phyloP scores from a whole-genome alignment of 2,113 vertebrate genomes.

The Ceratotherium simum region DNA sequence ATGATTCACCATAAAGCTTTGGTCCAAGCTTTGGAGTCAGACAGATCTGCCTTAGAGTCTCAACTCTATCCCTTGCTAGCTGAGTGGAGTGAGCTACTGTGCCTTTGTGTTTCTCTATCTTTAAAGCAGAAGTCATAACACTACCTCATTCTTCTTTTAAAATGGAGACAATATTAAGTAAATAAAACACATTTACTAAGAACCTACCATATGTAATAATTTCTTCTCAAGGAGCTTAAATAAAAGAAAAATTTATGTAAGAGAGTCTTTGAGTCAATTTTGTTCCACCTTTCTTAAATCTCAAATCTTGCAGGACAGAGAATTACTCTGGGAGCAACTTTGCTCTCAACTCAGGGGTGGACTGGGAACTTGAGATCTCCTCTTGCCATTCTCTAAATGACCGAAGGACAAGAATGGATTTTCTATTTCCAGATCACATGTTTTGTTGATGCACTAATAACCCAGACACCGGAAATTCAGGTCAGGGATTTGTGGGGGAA shows the following conservation, averaged over 20 bases:
- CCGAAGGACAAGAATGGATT: constrained; percentile 81
- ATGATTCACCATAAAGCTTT: background rate
- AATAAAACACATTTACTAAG: constrained; percentile 21
- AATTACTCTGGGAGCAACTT: constrained; percentile 66
- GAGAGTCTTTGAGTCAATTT: constrained; percentile 43
- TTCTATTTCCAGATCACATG: constrained; percentile 70
- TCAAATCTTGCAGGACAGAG: constrained; percentile 70
- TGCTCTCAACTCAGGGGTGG: constrained; percentile 56
- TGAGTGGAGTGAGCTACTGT: background rate
- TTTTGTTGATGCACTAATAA: constrained; percentile 62
- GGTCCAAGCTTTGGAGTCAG: background rate
- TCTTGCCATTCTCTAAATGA: constrained; percentile 76
- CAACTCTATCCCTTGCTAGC: background rate
- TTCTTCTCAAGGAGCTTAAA: constrained; percentile 53
- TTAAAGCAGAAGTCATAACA: background rate
- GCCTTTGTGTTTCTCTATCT: background rate
- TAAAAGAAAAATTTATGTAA: constrained; percentile 64
- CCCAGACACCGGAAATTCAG: constrained; percentile 73
- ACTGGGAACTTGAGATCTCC: constrained; percentile 66
- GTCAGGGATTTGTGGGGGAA: constrained; percentile 49
- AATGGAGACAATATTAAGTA: background rate
- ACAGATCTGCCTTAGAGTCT: background rate
- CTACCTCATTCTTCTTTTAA: constrained; percentile 7
- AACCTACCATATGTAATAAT: background rate
- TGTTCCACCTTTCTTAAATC: constrained; percentile 61